These are phyloP conservation scores for Metridium senile DNA, from an alignment of 92 coral and sea anemone species.

Conservation along the genomic window DNA sequence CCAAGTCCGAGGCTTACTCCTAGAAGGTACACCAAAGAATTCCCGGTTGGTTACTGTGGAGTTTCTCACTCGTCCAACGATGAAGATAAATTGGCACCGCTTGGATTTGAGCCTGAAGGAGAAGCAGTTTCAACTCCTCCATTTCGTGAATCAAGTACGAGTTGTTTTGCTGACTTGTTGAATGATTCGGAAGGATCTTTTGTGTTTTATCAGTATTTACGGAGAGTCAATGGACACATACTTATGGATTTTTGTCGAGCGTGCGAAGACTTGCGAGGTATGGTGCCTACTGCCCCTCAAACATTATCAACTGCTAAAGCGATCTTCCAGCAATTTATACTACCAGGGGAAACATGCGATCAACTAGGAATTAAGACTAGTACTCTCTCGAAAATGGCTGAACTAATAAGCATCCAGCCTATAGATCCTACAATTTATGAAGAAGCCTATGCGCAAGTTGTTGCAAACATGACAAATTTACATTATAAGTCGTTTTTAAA, in stretches of 20 bases:
- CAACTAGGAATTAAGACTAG: conserved; percentile 67
- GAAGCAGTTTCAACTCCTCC: conserved; percentile 88
- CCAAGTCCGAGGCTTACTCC: conserved; percentile 78
- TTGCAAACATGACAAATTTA: conserved; percentile 74
- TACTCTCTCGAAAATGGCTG: conserved; percentile 75
- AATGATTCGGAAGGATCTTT: conserved; percentile 69
- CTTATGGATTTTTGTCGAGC: conserved; percentile 91
- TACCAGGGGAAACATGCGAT: conserved; percentile 51
- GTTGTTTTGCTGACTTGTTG: conserved; percentile 69
- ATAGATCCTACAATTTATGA: conserved; percentile 78
- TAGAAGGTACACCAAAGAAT: conserved; percentile 69
- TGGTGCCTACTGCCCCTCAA: conserved; percentile 83
- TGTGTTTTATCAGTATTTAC: conserved; percentile 81
- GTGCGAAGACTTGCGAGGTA: conserved; percentile 84
- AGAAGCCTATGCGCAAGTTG: conserved; percentile 76
- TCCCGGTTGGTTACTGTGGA: conserved; percentile 49
- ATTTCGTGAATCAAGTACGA: conserved; percentile 78
- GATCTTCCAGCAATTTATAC: conserved; percentile 81
- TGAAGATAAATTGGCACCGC: conserved; percentile 86
- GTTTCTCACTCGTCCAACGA: conserved; percentile 52
- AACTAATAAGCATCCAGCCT: conserved; percentile 78
- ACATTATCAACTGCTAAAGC: conserved; percentile 79
- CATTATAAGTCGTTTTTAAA: conserved; percentile 73
- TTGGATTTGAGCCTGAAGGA: conserved; percentile 99
- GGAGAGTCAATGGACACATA: conserved; percentile 66